Evolutionary conservation across 2,797 vertebrate species (phyloP), one percentile per base, ranked within the genome.

Genomic region (Valencia hispanica): DNA sequence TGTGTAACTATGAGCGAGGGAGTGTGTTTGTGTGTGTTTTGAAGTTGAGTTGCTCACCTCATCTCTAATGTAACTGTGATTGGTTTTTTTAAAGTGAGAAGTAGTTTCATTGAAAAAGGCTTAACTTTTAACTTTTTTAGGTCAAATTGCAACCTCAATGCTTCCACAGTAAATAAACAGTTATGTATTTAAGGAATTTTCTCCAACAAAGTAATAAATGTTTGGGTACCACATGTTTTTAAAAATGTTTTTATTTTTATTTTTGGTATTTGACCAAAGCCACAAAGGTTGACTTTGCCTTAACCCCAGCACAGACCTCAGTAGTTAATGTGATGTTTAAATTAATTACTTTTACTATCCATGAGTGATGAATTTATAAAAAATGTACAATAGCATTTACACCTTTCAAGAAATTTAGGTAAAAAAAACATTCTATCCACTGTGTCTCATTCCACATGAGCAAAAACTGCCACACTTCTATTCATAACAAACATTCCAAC

Each of bases 1-100:
- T 91, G 86, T 89, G 71, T 83, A 48, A 68, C 68, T 80, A 11
- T 72, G 87, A 79, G 70, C 73, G 59, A 43, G 45, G 82, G 59
- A 72, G 71, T 78, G 71, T 81, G 84, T 79, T 51, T 81, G 59
- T 80, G 72, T 81, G 68, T 82, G 78, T 85, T 72, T 86, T 59
- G 72, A 51, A 77, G 82, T 79, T 74, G 84, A 77, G 77, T 70
- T 68, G 53, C 70, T 89, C 72, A 91, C 91, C 79, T 87, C 81
- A 88, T 88, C 81, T 85, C 69, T 66, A 68, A 78, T 77, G 76
- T 82, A 79, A 77, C 70, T 86, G 75, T 79, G 78, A 80, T 73
- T 79, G 72, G 88, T 66, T 66, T 1, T 66, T 66, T 25, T 27
- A 77, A 88, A 81, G 71, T 36, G 5, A 79, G 43, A 87, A 75